Conservation (phyloP, 2,888 invertebrate genomes). For the Lithophane semibrunnea region DNA sequence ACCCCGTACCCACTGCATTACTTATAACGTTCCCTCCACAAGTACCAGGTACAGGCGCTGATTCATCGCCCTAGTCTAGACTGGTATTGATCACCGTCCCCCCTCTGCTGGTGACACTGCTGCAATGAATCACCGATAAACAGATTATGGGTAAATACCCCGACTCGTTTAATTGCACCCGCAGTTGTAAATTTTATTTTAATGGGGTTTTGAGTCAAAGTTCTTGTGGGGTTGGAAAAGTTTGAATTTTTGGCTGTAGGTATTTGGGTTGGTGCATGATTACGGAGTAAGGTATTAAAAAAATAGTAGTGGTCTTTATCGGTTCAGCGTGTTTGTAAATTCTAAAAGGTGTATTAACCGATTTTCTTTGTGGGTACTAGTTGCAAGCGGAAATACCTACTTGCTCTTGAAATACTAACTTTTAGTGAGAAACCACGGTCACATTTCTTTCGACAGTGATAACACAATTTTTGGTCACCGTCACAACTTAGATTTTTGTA, state of each 20-base stretch:
- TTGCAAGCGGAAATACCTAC: not conserved
- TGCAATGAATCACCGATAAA: slow-evolving; percentile 65
- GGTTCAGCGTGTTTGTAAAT: not conserved
- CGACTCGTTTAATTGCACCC: slow-evolving; percentile 58
- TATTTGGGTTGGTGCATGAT: not conserved
- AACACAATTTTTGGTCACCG: not conserved
- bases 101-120: slow-evolving; percentile 52
- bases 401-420: not conserved
- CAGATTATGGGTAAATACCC: slow-evolving; percentile 60
- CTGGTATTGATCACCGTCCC: slow-evolving; percentile 59
- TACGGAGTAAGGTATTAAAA: not conserved
- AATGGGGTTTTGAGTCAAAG: slow-evolving; percentile 31
- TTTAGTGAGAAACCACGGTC: not conserved
- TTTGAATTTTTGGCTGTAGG: not conserved
- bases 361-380: not conserved
- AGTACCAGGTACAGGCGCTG: slow-evolving; percentile 14
- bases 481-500: not conserved
- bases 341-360: not conserved
- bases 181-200: slow-evolving; percentile 60
- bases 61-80: slow-evolving; percentile 62
- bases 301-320: not conserved
- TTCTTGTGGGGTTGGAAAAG: slow-evolving; percentile 23
- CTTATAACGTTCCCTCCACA: slow-evolving; percentile 12
- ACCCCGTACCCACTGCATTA: slow-evolving; percentile 29
- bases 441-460: not conserved